Percentiles rank a stretch among this genome's conserved stretches.
phyloP scores from a whole-genome alignment of 2,797 vertebrate genomes.

The Bovichtus diacanthus region DNA sequence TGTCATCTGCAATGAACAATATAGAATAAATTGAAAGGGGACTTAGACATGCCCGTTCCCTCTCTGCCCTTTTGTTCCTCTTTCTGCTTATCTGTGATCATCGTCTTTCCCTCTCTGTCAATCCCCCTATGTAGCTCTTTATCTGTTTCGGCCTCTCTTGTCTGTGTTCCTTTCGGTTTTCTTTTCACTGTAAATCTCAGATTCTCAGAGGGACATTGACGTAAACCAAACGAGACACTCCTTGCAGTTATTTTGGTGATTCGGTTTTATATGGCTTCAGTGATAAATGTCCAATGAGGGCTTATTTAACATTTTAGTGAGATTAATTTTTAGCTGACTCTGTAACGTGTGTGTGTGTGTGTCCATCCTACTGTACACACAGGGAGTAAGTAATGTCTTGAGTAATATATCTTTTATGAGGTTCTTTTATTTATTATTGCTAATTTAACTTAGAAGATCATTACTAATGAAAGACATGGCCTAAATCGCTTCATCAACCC shows the following conservation, averaged over 20 bases:
- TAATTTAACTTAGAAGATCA: background rate
- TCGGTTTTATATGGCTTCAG: slow-evolving; percentile 23
- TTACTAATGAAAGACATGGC: background rate
- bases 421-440: background rate
- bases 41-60: slow-evolving; percentile 46
- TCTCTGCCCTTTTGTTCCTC: slow-evolving; percentile 51
- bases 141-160: slow-evolving; percentile 13
- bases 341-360: background rate
- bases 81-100: slow-evolving; percentile 55
- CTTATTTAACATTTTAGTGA: slow-evolving; percentile 24
- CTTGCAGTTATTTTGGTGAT: slow-evolving; percentile 37
- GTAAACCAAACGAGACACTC: slow-evolving; percentile 34
- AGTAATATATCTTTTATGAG: background rate
- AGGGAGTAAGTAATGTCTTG: background rate
- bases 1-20: slow-evolving; percentile 47
- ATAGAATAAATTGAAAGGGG: slow-evolving; percentile 52
- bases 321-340: slow-evolving; percentile 22
- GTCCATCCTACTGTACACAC: slow-evolving; percentile 3
- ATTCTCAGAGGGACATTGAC: slow-evolving; percentile 37
- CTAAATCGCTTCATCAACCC: slow-evolving; percentile 7
- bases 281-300: slow-evolving; percentile 30
- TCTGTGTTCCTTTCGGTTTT: slow-evolving; percentile 27
- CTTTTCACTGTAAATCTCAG: slow-evolving; percentile 47
- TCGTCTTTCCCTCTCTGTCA: slow-evolving; percentile 38
- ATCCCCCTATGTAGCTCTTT: slow-evolving; percentile 18